Base-by-base conservation (phyloP, 1,140 invertebrate species). In the Olivierus martensii region DNA sequence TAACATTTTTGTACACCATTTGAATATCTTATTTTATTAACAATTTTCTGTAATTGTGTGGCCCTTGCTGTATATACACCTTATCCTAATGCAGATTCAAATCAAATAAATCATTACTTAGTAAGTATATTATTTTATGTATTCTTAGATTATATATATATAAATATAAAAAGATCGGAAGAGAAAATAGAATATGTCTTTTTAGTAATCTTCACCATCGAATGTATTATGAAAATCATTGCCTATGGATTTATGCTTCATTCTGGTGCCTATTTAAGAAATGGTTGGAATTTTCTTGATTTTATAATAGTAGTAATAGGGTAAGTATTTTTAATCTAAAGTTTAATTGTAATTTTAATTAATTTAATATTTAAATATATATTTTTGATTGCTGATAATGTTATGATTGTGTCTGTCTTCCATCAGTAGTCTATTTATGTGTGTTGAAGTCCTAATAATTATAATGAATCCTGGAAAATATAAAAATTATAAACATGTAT, bases 261-360 rank as follows among this genome's bases (percentile, higher is more conserved):
- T 76, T 77, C 79, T 42, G 93, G 92, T 64, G 92, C 95, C 58
- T 99, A 99, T 76, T 78, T 99, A 62, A 77, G 95, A 63, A 98
- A 94, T 75, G 91, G 90, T 62, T 99, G 96, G 95, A 99, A 99
- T 75, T 80, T 97, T 66, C 79, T 99, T 69, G 96, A 99, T 84
- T 99, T 99, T 78, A 89, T 92, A 62, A 99, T 99, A 68, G 95
- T 99, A 68, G 87, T 99, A 66, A 97, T 99, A 73, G 96, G 95
- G 92, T 91, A 77, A 82, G 79, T 74, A 47, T 12, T 19, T 35
- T n/a, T 36, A 28, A 11, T 28, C 11, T 19, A 14, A 11, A 28
- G 6, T 37, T 37, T 6, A 43, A 43, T 43, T 22, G 9, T 9
- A 28, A 28, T 28, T 28, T 6, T 28, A 6, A 28, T 28, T 28